A percentile compares a stretch with the other conserved stretches of the same genome.
phyloP scores from a whole-genome alignment of 2,888 invertebrate species.

The Epistrophe grossulariae region DNA sequence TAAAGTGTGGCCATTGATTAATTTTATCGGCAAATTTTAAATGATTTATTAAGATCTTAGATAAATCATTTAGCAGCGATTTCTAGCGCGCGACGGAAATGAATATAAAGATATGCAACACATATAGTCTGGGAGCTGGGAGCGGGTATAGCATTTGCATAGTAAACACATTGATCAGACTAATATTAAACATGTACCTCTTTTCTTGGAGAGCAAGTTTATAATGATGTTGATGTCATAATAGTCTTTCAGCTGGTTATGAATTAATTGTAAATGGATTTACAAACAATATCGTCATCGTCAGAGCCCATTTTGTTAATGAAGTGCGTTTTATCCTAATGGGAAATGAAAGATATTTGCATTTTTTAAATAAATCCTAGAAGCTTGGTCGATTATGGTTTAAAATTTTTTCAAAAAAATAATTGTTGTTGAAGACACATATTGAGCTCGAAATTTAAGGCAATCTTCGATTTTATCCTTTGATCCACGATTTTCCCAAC shows the following conservation, averaged over 20 bases:
- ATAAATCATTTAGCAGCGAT: conserved; percentile 81
- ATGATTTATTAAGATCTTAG: conserved; percentile 81
- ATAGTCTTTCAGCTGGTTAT: background rate
- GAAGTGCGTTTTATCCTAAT: background rate
- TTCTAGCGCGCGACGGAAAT: conserved; percentile 48
- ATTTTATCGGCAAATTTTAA: conserved; percentile 80
- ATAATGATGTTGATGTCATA: conserved; percentile 31
- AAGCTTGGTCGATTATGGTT: no score
- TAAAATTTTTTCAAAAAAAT: no score
- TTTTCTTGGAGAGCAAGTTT: conserved; percentile 14
- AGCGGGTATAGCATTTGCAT: background rate
- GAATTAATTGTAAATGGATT: background rate
- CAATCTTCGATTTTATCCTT: no score
- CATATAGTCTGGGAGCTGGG: background rate
- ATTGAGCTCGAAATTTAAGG: background rate
- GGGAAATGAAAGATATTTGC: no score
- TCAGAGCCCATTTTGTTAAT: background rate
- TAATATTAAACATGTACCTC: background rate
- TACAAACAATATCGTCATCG: background rate
- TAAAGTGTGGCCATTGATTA: conserved; percentile 80
- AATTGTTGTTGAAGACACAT: no score
- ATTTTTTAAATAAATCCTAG: no score
- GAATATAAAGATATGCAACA: background rate
- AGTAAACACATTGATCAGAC: background rate
- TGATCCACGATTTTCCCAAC: no score